Conservation (phyloP, 1,140 invertebrate genomes). For the Camponotus pennsylvanicus region DNA sequence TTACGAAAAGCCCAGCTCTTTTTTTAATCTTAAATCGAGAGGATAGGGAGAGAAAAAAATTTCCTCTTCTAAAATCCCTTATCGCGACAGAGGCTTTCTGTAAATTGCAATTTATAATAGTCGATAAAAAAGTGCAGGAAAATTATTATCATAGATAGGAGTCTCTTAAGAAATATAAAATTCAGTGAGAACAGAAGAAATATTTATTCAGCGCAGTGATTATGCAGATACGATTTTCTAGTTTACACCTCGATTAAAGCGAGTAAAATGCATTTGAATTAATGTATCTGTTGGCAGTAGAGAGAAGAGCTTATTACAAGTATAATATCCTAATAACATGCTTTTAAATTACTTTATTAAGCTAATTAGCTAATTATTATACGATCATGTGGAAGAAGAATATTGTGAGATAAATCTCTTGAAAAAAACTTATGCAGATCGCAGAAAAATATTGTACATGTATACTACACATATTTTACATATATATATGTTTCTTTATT, state of each 20-base stretch:
- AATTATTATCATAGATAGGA: background rate
- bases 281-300: background rate
- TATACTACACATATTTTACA: background rate
- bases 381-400: background rate
- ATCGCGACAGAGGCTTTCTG: too few relatives aligned
- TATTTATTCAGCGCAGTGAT: slow-evolving; percentile 31
- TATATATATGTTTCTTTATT: background rate
- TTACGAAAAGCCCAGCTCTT: background rate
- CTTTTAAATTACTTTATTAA: slow-evolving; percentile 42
- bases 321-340: slow-evolving; percentile 35
- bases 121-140: background rate
- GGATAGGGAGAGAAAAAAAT: background rate
- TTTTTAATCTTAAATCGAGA: background rate
- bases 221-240: slow-evolving; percentile 35
- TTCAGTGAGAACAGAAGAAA: slow-evolving; percentile 41
- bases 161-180: slow-evolving; percentile 26
- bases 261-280: slow-evolving; percentile 5
- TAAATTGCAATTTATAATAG: background rate
- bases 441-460: background rate
- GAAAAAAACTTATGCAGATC: slow-evolving; percentile 2
- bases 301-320: slow-evolving; percentile 34
- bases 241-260: slow-evolving; percentile 34
- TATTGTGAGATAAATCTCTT: slow-evolving; percentile 28
- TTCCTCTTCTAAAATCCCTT: background rate
- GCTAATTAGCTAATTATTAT: slow-evolving; percentile 44